Conservation (phyloP, 2,797 vertebrate species). For the Eidolon dupreanum region DNA sequence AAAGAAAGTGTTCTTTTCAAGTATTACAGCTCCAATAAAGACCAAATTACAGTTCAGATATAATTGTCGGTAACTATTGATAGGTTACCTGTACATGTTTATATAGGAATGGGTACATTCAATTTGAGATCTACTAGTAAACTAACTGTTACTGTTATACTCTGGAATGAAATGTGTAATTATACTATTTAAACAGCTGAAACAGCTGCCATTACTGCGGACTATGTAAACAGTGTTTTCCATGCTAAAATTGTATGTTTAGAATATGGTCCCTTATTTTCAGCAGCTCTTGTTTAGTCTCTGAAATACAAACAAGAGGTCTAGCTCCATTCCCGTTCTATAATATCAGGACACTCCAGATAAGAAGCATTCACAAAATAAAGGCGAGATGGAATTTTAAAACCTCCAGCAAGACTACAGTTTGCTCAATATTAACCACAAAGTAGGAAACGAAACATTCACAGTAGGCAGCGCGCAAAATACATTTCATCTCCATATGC, state of each 20-base stretch:
- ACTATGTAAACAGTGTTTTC: conserved; percentile 71
- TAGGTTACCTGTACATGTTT: conserved; percentile 82
- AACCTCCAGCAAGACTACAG: conserved; percentile 19
- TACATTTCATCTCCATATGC: background rate
- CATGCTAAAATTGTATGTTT: conserved; percentile 81
- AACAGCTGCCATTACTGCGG: conserved; percentile 78
- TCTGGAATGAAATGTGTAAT: conserved; percentile 82
- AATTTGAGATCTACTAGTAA: conserved; percentile 73
- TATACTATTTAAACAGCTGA: conserved; percentile 84
- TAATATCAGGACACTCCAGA: conserved; percentile 13
- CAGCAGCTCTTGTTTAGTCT: conserved; percentile 75
- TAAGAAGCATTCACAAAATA: conserved; percentile 37
- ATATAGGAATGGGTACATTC: conserved; percentile 68
- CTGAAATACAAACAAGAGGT: conserved; percentile 80
- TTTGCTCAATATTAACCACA: conserved; percentile 48
- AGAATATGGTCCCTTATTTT: conserved; percentile 76
- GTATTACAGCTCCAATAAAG: conserved; percentile 76
- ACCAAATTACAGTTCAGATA: conserved; percentile 82
- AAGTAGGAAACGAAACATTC: background rate
- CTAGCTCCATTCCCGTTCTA: conserved; percentile 62
- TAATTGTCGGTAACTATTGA: conserved; percentile 80
- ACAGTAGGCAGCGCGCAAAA: conserved; percentile 15
- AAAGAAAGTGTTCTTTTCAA: conserved; percentile 83
- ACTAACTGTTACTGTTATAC: conserved; percentile 68
- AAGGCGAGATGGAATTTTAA: conserved; percentile 47